Base-by-base conservation (phyloP, 2,888 invertebrate species). In the Rhyacophila evoluta region DNA sequence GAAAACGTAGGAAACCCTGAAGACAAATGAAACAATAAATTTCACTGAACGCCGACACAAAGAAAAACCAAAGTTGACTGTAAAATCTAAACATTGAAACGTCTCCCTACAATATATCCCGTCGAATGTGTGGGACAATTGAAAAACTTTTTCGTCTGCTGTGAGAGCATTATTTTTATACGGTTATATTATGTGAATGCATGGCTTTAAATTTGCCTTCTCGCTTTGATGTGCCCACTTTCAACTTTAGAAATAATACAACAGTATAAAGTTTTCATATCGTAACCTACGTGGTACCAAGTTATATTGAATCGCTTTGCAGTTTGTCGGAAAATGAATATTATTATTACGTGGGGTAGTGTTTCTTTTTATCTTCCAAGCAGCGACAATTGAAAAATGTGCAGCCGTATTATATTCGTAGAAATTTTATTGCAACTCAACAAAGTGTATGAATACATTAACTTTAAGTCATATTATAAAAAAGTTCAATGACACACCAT, bases 111-210 rank as follows among this genome's bases (percentile, higher is more conserved):
- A 78, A 74, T 76, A 67, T 78, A 36, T 78, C 33, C 68, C 41
- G 37, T 73, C 74, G 41, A 41, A 74, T 19, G 41, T 27, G 72
- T 10, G 68, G 72, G 55, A 80, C 79, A 75, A 81, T 81, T 81
- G 81, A 81, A 81, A 81, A 81, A 81, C 72, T 81, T 81, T 75
- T 36, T 25, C 37, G 19, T 72, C 41, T 70, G 68, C 79, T 68
- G 27, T 38, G 72, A 79, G 78, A 71, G 67, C 78, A 78, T 81
- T 81, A 78, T 81, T 81, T 81, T 75, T 78, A 74, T 79, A 72
- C 69, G 73, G 67, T 77, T 79, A 73, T 78, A 78, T 81, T 78
- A 79, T 77, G 70, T 70, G 70, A 78, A 75, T 55, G 77, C 80
- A 77, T 11, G 41, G 38, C 15, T 71, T 15, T 27, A 33, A 55